A percentile compares a stretch with the other conserved stretches of the same genome.
Evolutionary conservation across 1,140 invertebrate genomes (phyloP).

Genomic region (Limonius californicus): DNA sequence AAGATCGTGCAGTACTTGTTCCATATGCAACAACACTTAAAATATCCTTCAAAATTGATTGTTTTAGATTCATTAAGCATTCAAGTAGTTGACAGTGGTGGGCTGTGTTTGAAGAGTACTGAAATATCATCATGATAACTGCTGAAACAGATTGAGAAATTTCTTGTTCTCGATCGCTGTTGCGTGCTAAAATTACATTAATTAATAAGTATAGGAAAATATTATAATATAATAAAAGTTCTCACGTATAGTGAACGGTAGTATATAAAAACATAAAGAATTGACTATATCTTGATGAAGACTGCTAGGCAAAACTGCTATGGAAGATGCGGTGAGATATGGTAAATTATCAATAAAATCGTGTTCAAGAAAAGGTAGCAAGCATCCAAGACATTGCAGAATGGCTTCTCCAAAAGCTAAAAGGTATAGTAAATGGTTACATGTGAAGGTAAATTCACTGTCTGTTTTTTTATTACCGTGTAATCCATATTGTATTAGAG

Average conservation of each 20-base stretch:
- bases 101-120: slow-evolving; percentile 88
- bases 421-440: slow-evolving; percentile 33
- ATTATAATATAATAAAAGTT: no score
- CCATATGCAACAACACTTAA: slow-evolving; percentile 96
- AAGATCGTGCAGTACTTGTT: slow-evolving; percentile 82
- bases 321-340: slow-evolving; percentile 88
- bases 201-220: slow-evolving; percentile 4
- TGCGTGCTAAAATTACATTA: slow-evolving; percentile 53
- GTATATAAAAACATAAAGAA: slow-evolving; percentile 90
- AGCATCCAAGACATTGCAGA: slow-evolving; percentile 83
- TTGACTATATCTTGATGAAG: slow-evolving; percentile 95
- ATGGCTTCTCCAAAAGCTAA: slow-evolving; percentile 88
- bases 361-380: slow-evolving; percentile 94
- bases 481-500: slow-evolving; percentile 77
- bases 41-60: slow-evolving; percentile 86
- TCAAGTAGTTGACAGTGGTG: slow-evolving; percentile 94
- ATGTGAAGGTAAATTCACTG: not conserved
- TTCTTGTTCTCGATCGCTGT: slow-evolving; percentile 73
- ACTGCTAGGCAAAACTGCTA: slow-evolving; percentile 84
- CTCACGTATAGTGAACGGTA: slow-evolving; percentile 94
- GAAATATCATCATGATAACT: slow-evolving; percentile 96
- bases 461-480: slow-evolving; percentile 59
- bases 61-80: slow-evolving; percentile 89
- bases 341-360: slow-evolving; percentile 94
- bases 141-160: slow-evolving; percentile 89